A percentile compares a stretch with the other conserved stretches of the same genome.
phyloP scores from a whole-genome alignment of 1,140 invertebrate genomes.

The Thrips palmi region DNA sequence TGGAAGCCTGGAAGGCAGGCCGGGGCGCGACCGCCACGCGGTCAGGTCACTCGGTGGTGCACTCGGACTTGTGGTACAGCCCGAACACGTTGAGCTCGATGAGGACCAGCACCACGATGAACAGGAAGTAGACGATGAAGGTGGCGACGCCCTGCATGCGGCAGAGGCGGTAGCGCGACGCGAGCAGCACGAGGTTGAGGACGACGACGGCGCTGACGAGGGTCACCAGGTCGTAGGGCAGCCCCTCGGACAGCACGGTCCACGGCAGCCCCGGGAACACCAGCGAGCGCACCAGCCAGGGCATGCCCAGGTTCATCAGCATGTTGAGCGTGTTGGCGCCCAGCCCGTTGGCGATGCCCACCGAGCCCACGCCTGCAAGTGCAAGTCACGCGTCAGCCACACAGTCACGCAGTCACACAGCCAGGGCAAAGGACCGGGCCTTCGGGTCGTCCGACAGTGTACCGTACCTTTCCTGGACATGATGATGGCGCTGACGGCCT shows the following conservation, averaged over 20 bases:
- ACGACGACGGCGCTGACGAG: conserved; percentile 16
- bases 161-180: too few species aligned
- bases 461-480: conserved; percentile 53
- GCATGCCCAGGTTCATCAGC: conserved; percentile 62
- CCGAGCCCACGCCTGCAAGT: conserved; percentile 55
- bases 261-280: conserved; percentile 20
- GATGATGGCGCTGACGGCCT: conserved; percentile 68
- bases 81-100: too few species aligned
- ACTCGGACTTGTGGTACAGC: too few species aligned
- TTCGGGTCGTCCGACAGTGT: conserved; percentile 4
- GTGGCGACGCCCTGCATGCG: too few species aligned
- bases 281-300: conserved; percentile 61
- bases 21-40: too few species aligned
- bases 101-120: too few species aligned
- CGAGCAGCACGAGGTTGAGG: conserved; percentile 15
- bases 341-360: conserved; percentile 68
- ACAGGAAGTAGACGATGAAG: too few species aligned
- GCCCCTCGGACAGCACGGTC: conserved; percentile 14
- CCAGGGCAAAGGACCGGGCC: background rate
- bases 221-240: conserved; percentile 17
- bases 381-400: background rate
- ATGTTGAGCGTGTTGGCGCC: conserved; percentile 75
- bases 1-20: too few species aligned
- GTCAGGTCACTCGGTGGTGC: too few species aligned
- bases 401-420: background rate